phyloP scores from a whole-genome alignment of 2,888 invertebrate species.

The Brachyptera risi region DNA sequence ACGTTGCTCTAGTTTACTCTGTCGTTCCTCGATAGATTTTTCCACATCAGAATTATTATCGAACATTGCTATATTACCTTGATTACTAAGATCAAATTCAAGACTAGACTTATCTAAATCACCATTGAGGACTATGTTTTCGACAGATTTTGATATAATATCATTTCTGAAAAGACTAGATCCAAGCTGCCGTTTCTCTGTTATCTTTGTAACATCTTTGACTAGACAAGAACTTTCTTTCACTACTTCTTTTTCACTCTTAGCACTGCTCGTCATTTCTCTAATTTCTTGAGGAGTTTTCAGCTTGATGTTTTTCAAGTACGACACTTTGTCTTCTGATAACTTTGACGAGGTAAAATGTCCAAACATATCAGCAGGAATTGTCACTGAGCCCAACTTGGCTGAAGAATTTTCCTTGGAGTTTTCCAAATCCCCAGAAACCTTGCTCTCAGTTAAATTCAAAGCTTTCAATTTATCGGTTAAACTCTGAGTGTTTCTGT shows the following conservation, averaged over 20 bases:
- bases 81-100: background rate
- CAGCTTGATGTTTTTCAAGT: background rate
- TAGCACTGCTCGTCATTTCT: background rate
- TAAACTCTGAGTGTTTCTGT: background rate
- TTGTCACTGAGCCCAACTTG: background rate
- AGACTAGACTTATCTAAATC: slow-evolving; percentile 18
- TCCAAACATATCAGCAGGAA: background rate
- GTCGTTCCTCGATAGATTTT: slow-evolving; percentile 48
- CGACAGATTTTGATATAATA: slow-evolving; percentile 6
- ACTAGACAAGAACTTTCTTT: background rate
- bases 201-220: background rate
- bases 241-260: background rate
- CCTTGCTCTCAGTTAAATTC: background rate
- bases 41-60: slow-evolving; percentile 37
- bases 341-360: background rate
- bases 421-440: background rate
- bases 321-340: background rate
- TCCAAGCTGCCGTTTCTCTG: slow-evolving; percentile 11
- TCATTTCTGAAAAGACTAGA: slow-evolving; percentile 13
- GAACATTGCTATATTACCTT: background rate
- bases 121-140: slow-evolving; percentile 9
- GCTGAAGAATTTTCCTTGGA: background rate
- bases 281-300: background rate
- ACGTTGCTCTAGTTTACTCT: slow-evolving; percentile 54
- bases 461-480: background rate